Conservation (phyloP, 2,888 invertebrate genomes). For the Cheiracanthium punctorium region DNA sequence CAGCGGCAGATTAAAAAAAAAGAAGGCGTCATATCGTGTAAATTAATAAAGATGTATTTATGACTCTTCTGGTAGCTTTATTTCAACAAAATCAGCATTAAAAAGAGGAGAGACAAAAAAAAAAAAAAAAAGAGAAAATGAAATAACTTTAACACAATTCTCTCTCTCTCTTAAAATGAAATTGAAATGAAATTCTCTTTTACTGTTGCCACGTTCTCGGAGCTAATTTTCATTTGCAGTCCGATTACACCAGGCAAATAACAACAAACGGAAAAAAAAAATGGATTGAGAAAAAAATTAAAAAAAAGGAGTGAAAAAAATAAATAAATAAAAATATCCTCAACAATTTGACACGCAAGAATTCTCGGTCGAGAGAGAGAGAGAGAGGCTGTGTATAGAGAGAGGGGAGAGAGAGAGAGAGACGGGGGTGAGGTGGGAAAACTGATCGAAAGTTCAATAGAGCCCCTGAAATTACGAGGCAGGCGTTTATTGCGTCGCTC, state of each 20-base stretch:
- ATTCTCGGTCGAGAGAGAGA: slow-evolving; percentile 19
- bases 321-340: slow-evolving; percentile 17
- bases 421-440: slow-evolving; percentile 1
- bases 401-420: neutral
- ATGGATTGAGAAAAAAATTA: slow-evolving; percentile 38
- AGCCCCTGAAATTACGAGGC: slow-evolving; percentile 63
- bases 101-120: neutral
- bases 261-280: slow-evolving; percentile 27
- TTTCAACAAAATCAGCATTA: slow-evolving; percentile 18
- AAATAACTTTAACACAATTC: slow-evolving; percentile 2
- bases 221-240: slow-evolving; percentile 51
- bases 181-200: slow-evolving; percentile 49
- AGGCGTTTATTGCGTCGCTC: slow-evolving; percentile 67
- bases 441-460: slow-evolving; percentile 70
- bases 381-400: neutral
- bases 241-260: slow-evolving; percentile 34
- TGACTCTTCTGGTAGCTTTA: neutral
- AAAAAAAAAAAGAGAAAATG: too few species aligned
- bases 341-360: slow-evolving; percentile 61
- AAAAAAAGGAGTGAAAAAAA: slow-evolving; percentile 21
- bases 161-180: slow-evolving; percentile 26
- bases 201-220: slow-evolving; percentile 36
- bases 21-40: neutral
- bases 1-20: too few species aligned
- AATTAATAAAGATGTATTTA: slow-evolving; percentile 4